Conservation (phyloP, 2,113 vertebrate genomes). For the Aramus guarauna region DNA sequence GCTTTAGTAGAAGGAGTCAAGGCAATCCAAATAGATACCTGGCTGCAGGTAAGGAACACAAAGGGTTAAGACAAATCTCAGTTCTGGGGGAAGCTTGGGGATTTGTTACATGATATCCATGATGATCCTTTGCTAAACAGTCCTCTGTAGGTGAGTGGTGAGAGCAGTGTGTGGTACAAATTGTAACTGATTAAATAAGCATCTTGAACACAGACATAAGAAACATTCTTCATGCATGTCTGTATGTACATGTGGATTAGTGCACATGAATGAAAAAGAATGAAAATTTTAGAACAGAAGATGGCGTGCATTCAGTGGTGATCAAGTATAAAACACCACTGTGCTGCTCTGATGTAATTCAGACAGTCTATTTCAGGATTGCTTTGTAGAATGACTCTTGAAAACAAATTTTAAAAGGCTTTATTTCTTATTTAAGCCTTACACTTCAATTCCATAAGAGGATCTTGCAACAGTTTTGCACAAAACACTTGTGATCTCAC, state of each 20-base stretch:
- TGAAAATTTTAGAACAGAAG: background rate
- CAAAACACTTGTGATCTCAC: background rate
- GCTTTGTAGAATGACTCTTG: background rate
- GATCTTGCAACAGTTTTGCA: background rate
- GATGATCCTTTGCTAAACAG: background rate
- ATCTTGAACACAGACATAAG: background rate
- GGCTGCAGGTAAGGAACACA: conserved; percentile 87
- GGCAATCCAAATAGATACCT: conserved; percentile 98
- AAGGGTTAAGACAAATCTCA: background rate
- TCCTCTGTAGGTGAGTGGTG: background rate
- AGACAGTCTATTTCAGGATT: background rate
- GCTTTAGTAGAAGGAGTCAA: conserved; percentile 97
- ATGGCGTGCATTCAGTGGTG: background rate
- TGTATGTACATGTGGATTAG: background rate
- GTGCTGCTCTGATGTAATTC: background rate
- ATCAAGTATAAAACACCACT: background rate
- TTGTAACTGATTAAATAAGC: background rate
- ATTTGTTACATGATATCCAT: background rate
- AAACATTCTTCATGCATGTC: background rate
- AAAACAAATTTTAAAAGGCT: background rate
- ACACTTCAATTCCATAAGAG: background rate
- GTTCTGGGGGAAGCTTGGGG: background rate
- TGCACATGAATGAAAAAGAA: background rate
- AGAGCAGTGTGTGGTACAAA: background rate
- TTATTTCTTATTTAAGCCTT: background rate